Conservation (phyloP, 2,797 vertebrate genomes). For the Micrastur ruficollis region DNA sequence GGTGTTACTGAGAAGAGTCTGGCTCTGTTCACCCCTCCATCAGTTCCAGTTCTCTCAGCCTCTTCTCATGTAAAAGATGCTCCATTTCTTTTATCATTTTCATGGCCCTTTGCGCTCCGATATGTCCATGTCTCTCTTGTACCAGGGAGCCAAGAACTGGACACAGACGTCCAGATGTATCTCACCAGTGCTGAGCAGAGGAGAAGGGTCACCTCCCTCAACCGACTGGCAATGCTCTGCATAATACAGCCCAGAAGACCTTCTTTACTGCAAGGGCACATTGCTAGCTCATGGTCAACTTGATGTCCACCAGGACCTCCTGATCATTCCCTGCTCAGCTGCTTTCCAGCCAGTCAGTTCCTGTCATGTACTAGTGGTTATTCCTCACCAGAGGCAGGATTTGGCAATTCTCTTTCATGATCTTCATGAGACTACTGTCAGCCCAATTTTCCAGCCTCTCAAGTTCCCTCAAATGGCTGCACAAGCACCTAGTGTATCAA, state of each 20-base stretch:
- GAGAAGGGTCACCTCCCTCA: neutral
- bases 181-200: neutral
- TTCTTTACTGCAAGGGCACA: neutral
- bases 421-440: neutral
- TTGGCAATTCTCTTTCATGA: neutral
- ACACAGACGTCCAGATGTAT: neutral
- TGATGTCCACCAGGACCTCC: neutral
- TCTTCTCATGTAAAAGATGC: neutral
- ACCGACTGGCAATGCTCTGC: neutral
- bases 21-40: neutral
- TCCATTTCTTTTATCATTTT: neutral
- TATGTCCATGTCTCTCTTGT: neutral
- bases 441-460: neutral
- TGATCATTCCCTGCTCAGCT: neutral
- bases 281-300: neutral
- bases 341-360: neutral
- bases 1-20: too few relatives aligned
- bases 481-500: neutral
- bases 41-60: neutral
- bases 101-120: neutral
- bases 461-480: neutral
- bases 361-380: fast-evolving
- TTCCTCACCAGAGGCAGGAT: neutral
- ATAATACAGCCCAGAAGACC: neutral
- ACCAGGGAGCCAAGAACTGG: neutral